A percentile compares a stretch with the other conserved stretches of the same genome.
Evolutionary conservation across 2,113 vertebrate species (phyloP).

Genomic region (Lutjanus erythropterus): DNA sequence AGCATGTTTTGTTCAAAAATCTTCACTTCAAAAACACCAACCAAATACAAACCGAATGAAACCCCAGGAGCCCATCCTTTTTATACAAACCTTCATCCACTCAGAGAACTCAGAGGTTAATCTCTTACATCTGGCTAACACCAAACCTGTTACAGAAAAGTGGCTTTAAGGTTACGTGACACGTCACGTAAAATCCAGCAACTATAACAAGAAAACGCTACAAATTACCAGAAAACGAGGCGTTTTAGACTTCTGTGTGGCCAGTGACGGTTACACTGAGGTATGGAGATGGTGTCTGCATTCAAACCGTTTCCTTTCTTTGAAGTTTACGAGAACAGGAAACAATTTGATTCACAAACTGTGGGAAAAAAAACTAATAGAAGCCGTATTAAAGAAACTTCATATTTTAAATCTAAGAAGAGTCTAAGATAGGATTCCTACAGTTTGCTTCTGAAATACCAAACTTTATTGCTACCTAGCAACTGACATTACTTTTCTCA

Average conservation of each 20-base stretch:
- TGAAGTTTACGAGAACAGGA: not conserved
- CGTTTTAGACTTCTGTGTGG: not conserved
- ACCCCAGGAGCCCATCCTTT: not conserved
- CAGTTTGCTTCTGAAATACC: no score
- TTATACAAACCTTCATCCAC: not conserved
- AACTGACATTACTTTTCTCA: no score
- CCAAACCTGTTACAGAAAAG: conserved; percentile 10
- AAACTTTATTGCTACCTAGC: no score
- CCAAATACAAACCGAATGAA: conserved; percentile 13
- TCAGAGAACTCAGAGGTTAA: not conserved
- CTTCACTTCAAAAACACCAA: conserved; percentile 23
- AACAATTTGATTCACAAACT: not conserved
- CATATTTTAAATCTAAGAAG: no score
- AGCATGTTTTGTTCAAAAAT: not conserved
- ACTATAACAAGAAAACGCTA: not conserved
- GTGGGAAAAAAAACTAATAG: conserved; percentile 1
- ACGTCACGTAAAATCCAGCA: not conserved
- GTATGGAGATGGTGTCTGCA: conserved; percentile 8
- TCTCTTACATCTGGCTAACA: conserved; percentile 5
- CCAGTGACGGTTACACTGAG: conserved; percentile 10
- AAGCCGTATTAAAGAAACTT: no score
- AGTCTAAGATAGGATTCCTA: no score
- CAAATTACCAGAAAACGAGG: not conserved
- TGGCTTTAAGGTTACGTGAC: not conserved
- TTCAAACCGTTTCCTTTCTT: not conserved